phyloP scores from a whole-genome alignment of 2,113 vertebrate genomes.

The Thryonomys swinderianus region DNA sequence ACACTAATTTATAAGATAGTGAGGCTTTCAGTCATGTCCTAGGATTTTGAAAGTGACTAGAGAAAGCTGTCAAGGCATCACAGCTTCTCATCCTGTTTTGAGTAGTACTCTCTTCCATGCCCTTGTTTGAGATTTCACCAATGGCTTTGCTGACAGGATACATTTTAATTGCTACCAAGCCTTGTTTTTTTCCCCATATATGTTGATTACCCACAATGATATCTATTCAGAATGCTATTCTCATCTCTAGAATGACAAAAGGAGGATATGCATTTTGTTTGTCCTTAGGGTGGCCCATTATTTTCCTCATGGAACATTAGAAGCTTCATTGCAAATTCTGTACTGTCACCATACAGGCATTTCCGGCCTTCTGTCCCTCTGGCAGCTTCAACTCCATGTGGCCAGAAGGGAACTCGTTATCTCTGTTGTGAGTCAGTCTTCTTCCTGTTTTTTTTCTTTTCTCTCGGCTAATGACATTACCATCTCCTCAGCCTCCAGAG shows the following conservation, averaged over 20 bases:
- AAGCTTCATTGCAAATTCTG: too few relatives aligned
- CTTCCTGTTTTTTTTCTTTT: slow-evolving; percentile 49
- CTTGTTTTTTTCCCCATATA: neutral
- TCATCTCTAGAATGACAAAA: neutral
- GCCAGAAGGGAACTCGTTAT: neutral
- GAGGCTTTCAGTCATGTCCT: neutral
- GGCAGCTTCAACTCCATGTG: neutral
- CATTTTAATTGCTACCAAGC: slow-evolving; percentile 42
- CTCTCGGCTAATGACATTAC: slow-evolving; percentile 53
- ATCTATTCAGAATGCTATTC: neutral
- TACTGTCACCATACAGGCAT: neutral
- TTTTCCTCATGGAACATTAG: neutral
- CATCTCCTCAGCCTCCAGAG: slow-evolving; percentile 43
- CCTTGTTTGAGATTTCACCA: neutral
- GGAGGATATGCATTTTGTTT: neutral
- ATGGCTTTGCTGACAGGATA: neutral
- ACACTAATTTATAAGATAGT: neutral
- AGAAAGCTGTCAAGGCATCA: neutral
- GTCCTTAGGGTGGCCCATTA: neutral
- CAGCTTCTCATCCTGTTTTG: neutral
- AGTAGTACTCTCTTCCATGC: neutral
- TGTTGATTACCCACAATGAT: neutral
- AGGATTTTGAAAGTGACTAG: neutral
- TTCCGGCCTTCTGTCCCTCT: neutral
- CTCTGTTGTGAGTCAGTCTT: slow-evolving; percentile 25